Percentiles rank a stretch among this genome's conserved stretches.
These are phyloP conservation scores for Epinotia nisella DNA, from an alignment of 2,888 invertebrate genomes.

Conservation along the genomic window DNA sequence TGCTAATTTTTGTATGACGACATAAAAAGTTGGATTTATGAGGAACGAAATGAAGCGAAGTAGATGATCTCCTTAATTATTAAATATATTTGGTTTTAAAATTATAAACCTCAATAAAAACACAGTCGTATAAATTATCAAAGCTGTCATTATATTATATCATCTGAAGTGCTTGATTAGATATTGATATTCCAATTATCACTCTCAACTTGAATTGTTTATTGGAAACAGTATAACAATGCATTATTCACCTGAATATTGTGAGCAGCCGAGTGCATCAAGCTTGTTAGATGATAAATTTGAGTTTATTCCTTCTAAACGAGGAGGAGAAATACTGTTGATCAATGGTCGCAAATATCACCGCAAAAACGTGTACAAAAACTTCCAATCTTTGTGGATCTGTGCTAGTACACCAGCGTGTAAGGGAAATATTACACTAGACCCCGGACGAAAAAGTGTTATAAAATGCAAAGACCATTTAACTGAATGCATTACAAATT, in stretches of 20 bases:
- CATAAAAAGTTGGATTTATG: too few species aligned
- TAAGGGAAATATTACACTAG: not conserved
- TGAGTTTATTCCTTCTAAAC: conserved; percentile 6
- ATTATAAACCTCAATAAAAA: too few species aligned
- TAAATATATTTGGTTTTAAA: too few species aligned
- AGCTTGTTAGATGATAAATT: conserved; percentile 4
- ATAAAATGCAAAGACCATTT: not conserved
- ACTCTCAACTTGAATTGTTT: not conserved
- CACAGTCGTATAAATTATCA: too few species aligned
- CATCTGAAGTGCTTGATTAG: too few species aligned
- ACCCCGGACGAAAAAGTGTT: conserved; percentile 1
- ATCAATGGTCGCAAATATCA: not conserved
- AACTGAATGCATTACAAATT: conserved; percentile 3
- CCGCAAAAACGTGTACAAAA: not conserved
- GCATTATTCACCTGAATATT: conserved; percentile 9
- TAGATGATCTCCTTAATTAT: too few species aligned
- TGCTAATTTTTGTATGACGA: too few species aligned
- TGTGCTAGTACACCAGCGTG: conserved; percentile 4
- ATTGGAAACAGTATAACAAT: not conserved
- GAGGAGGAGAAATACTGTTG: conserved; percentile 2
- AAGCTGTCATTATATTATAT: too few species aligned
- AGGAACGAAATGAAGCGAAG: too few species aligned
- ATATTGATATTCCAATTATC: too few species aligned
- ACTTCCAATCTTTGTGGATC: conserved; percentile 2
- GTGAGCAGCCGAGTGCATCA: not conserved